Evolutionary conservation across 2,888 invertebrate species (phyloP), one percentile per base, ranked within the genome.

Genomic region (Scelioninae gen. 1): DNA sequence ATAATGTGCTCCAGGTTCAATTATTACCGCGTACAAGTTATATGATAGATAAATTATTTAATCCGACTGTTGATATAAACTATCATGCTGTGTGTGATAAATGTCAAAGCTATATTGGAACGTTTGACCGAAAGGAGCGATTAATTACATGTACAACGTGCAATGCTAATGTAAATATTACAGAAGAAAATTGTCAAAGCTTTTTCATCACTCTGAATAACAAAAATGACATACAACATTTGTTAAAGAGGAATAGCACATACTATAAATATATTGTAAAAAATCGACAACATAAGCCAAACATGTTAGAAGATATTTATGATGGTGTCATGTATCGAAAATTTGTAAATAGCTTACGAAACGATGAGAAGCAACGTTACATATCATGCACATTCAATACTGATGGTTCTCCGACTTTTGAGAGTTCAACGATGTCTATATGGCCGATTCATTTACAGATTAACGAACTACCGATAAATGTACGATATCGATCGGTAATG

Each of bases 341-440:
- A 15, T 62, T 72, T 53, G 43, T 47, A 9, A 5, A 5, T 51
- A 72, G 53, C 51, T 62, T 72, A 53, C 62, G 40, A 8, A n/a
- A 53, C 16, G 13, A 16, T 40, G 32, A 11, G 16, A 40, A 13
- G 40, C 0, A 10, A 34, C 34, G 45, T 23, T 58, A 58, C 16
- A 23, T 58, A 23, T 40, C 58, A 1, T 58, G 38, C 23, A 58
- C 11, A 40, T 58, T 58, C 10, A 58, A 58, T 11, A 10, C 51
- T 0, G 51, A 51, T 11, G 51, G 51, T 29, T 29, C 51, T 5
- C 51, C 51, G 3, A 40, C 58, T 11, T 58, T 58, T 23, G 8
- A 40, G 0, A 58, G 40, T 32, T 16, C 58, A 6, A 58, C 58
- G 11, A 32, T 58, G 32, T 58, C 58, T 4, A 58, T 58, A 23